These are phyloP conservation scores for Tetranychus cinnabarinus DNA, from an alignment of 1,140 invertebrate species.

Conservation along the genomic window DNA sequence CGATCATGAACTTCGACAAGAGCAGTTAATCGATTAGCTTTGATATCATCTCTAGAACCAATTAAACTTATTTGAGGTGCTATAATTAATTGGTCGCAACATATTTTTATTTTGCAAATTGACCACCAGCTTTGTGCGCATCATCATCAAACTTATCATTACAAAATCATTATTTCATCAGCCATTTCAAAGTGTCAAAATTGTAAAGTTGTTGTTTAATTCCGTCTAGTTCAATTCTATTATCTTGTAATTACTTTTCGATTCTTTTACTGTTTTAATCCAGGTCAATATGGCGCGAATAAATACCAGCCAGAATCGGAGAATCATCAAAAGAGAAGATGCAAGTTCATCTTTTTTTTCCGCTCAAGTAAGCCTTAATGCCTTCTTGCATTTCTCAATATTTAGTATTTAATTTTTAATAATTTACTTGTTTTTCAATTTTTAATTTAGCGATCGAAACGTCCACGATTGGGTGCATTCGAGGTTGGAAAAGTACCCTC, in stretches of 20 bases:
- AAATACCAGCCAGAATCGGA: no score
- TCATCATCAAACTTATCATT: constrained; percentile 29
- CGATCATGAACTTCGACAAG: constrained; percentile 74
- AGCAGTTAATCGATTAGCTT: constrained; percentile 48
- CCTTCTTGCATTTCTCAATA: no score
- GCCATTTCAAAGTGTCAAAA: constrained; percentile 63
- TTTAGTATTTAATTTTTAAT: no score
- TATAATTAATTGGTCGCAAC: constrained; percentile 65
- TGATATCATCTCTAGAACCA: constrained; percentile 50
- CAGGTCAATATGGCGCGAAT: constrained; percentile 25
- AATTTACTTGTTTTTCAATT: no score
- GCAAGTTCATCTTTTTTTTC: no score
- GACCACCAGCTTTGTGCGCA: constrained; percentile 30
- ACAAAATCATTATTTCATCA: constrained; percentile 62
- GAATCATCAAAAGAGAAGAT: no score
- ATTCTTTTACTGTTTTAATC: no score
- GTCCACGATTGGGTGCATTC: no score
- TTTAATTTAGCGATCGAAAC: no score
- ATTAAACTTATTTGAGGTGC: constrained; percentile 55
- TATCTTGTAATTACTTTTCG: no score
- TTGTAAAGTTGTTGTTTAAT: constrained; percentile 70
- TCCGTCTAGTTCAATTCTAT: constrained; percentile 21
- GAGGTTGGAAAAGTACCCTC: no score
- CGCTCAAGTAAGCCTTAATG: no score
- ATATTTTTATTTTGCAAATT: constrained; percentile 66